phyloP scores from a whole-genome alignment of 2,888 invertebrate genomes.

The Eretmocerus hayati region DNA sequence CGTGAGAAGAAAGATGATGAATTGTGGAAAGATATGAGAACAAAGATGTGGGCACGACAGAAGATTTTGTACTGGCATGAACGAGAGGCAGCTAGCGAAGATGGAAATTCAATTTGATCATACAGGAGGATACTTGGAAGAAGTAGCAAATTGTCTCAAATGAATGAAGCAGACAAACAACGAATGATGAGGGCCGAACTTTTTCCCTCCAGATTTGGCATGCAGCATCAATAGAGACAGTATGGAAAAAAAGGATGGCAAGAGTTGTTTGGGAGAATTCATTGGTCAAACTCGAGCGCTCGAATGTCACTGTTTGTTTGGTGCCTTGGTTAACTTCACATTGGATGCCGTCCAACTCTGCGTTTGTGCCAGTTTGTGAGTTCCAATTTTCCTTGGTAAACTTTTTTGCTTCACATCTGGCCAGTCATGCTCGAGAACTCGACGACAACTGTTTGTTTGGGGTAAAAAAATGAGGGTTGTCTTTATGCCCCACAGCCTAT shows the following conservation, averaged over 20 bases:
- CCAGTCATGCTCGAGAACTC: conserved; percentile 16
- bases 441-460: background rate
- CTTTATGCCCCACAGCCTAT: too few relatives aligned
- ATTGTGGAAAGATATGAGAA: too few relatives aligned
- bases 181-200: too few relatives aligned
- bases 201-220: too few relatives aligned
- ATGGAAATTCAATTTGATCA: too few relatives aligned
- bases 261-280: conserved; percentile 28
- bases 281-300: conserved; percentile 34
- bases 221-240: conserved; percentile 6
- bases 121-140: too few relatives aligned
- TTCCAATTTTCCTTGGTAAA: conserved; percentile 11
- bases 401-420: conserved; percentile 15
- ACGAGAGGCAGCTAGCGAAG: too few relatives aligned
- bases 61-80: too few relatives aligned
- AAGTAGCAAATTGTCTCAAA: too few relatives aligned
- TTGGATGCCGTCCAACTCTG: conserved; percentile 38
- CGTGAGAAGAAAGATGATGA: too few relatives aligned
- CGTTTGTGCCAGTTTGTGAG: conserved; percentile 36
- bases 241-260: conserved; percentile 12
- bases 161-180: too few relatives aligned
- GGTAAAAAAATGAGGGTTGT: background rate
- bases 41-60: too few relatives aligned
- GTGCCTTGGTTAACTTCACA: conserved; percentile 35
- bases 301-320: conserved; percentile 33